phyloP scores from a whole-genome alignment of 2,797 vertebrate genomes.

The Botia almorhae region DNA sequence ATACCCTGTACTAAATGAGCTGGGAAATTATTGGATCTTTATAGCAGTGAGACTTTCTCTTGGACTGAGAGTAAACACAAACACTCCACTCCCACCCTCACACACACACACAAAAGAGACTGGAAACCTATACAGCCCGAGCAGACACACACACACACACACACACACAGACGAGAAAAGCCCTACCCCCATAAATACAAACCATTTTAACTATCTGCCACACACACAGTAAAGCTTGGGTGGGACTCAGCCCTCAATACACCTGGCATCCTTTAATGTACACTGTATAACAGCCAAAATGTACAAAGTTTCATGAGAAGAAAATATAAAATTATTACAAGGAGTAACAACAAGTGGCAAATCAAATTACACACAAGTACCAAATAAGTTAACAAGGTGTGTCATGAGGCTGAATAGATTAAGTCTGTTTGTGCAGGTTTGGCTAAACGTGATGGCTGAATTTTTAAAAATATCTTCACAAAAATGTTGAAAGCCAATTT shows the following conservation, averaged over 20 bases:
- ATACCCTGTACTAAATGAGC: constrained; percentile 56
- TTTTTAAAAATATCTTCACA: no score
- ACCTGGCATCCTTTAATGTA: constrained; percentile 29
- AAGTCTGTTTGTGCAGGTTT: neutral
- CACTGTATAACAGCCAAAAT: constrained; percentile 29
- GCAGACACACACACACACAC: constrained; percentile 13
- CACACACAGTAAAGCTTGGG: constrained; percentile 56
- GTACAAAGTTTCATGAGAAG: neutral
- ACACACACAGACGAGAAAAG: constrained; percentile 37
- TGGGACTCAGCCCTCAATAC: constrained; percentile 49
- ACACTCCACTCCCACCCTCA: constrained; percentile 35
- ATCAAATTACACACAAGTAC: neutral
- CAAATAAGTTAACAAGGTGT: neutral
- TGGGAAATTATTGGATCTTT: constrained; percentile 53
- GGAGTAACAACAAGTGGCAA: neutral
- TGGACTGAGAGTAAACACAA: constrained; percentile 54
- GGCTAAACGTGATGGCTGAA: neutral
- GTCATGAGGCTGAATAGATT: neutral
- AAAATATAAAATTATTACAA: neutral
- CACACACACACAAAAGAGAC: constrained; percentile 41
- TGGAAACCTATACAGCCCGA: constrained; percentile 34
- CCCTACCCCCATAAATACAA: constrained; percentile 39
- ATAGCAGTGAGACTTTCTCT: constrained; percentile 53
- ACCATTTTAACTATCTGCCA: constrained; percentile 44
- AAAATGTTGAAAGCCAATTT: constrained; percentile 6